Conservation (phyloP, 2,888 invertebrate species). For the Pimpla rufipes region DNA sequence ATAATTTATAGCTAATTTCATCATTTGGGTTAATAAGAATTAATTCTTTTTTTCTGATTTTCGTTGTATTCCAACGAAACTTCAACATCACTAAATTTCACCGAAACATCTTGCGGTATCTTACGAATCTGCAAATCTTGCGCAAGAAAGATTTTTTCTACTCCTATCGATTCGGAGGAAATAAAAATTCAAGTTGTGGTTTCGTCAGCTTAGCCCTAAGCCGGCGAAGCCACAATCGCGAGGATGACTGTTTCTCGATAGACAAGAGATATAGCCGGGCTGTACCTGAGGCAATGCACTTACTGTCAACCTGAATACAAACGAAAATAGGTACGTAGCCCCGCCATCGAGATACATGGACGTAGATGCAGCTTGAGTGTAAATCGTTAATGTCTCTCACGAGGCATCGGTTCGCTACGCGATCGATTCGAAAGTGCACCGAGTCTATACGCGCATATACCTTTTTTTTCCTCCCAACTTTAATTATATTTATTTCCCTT, state of each 20-base stretch:
- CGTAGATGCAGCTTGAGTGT: conserved; percentile 42
- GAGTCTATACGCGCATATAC: conserved; percentile 10
- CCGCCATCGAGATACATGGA: conserved; percentile 31
- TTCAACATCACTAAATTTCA: too few species aligned
- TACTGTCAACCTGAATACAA: conserved; percentile 51
- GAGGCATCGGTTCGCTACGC: conserved; percentile 38
- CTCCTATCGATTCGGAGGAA: too few species aligned
- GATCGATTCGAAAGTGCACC: conserved; percentile 46
- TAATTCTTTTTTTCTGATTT: too few species aligned
- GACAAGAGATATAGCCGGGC: not conserved
- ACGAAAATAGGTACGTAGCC: conserved; percentile 49
- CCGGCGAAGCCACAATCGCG: not conserved
- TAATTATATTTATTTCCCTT: not conserved
- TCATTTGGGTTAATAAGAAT: too few species aligned
- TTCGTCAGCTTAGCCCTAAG: too few species aligned
- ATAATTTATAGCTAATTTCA: too few species aligned
- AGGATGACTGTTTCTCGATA: conserved; percentile 3
- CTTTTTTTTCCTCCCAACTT: not conserved
- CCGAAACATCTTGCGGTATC: too few species aligned
- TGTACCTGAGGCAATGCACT: conserved; percentile 56
- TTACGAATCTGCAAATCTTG: too few species aligned
- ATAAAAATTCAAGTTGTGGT: not conserved
- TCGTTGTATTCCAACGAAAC: too few species aligned
- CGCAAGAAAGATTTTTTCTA: too few species aligned
- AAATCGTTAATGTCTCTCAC: conserved; percentile 62